Conservation (phyloP, 2,113 vertebrate species). For the Onychostruthus taczanowskii region DNA sequence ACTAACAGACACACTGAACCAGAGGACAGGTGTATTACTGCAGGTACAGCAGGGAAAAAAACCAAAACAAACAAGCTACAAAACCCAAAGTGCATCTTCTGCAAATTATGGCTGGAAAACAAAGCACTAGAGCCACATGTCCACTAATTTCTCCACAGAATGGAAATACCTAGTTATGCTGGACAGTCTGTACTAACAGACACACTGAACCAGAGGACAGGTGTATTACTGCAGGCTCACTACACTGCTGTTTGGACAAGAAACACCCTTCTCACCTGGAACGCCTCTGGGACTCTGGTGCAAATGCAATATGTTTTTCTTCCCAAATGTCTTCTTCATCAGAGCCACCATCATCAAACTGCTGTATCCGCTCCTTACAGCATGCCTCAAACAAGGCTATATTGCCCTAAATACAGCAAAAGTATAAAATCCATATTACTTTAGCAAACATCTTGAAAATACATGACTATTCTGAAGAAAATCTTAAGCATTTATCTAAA, state of each 20-base stretch:
- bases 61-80: neutral
- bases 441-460: neutral
- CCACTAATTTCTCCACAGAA: neutral
- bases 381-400: conserved; percentile 97
- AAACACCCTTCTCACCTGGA: conserved; percentile 77
- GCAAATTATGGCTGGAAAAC: neutral
- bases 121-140: neutral
- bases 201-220: neutral
- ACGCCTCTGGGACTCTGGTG: conserved; percentile 89
- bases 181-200: neutral
- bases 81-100: neutral
- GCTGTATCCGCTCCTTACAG: conserved; percentile 97
- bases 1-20: neutral
- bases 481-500: neutral
- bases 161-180: neutral
- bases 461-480: neutral
- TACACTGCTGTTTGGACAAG: neutral
- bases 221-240: neutral
- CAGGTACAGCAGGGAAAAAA: neutral
- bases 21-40: neutral
- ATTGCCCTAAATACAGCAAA: conserved; percentile 80
- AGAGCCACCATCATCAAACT: conserved; percentile 96
- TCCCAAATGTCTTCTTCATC: conserved; percentile 99
- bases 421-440: neutral
- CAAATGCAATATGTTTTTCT: conserved; percentile 92